Base-by-base conservation (phyloP, 2,888 invertebrate species). In the Monochamus alternatus region DNA sequence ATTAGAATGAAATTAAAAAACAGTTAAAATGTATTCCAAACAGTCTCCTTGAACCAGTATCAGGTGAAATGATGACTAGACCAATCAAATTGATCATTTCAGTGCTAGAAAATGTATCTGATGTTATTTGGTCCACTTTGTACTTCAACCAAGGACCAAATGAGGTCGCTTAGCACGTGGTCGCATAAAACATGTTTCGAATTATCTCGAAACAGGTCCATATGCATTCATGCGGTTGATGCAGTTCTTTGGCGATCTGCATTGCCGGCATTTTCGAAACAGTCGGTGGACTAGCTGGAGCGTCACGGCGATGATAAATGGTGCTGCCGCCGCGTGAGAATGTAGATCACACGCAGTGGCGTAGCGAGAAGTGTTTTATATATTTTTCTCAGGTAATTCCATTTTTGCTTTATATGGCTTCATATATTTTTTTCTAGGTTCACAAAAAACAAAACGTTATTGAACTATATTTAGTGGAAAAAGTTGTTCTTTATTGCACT, bases 141-240 rank as follows among this genome's bases (percentile, higher is more conserved):
- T 55, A 55, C 2, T 3, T 14, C 10, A 14, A 55, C 5, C 22
- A 68, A 68, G 58, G 58, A 43, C 22, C 58, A 38, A 38, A 51
- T 58, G 68, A 68, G 58, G 68, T 68, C 58, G 43, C n/a, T 58
- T n/a, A 58, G 43, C 68, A 68, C 68, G 68, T 68, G 68, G 68
- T 68, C 68, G 59, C 68, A 14, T 22, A 55, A 43, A 68, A 68
- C 68, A 43, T 30, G 68, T 68, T 59, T 59, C 22, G 59, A 68
- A 43, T 68, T 68, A 68, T 31, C n/a, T 55, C 59, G 58, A 55
- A 30, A 68, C 59, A 38, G 68, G 65, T 51, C 51, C 22, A 31
- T 44, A 59, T 68, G 68, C 68, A 68, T 22, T 58, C 14, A 62
- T 38, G 62, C 62, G 62, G 62, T 14, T 62, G 38, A n/a, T 62